Conservation (phyloP, 2,797 vertebrate species). For the Sus cebifrons region DNA sequence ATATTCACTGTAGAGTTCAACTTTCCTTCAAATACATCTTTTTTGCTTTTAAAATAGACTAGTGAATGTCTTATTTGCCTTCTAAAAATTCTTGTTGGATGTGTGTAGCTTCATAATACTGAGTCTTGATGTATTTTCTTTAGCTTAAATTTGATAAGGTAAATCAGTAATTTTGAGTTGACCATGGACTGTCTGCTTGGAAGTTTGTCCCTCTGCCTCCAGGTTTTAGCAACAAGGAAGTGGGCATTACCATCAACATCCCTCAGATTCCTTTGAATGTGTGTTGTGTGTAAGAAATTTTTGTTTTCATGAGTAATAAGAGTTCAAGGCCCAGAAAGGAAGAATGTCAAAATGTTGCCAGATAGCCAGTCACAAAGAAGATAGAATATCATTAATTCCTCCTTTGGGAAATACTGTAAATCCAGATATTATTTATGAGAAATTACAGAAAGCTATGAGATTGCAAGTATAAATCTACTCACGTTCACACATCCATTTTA, state of each 20-base stretch:
- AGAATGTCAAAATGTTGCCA: background rate
- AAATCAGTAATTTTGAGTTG: background rate
- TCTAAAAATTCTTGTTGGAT: background rate
- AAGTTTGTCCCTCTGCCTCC: background rate
- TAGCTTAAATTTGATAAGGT: background rate
- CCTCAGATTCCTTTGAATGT: background rate
- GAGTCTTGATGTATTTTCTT: background rate
- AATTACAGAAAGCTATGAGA: slow-evolving; percentile 60
- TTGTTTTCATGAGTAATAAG: background rate
- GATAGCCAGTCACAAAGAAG: background rate
- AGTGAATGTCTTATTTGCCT: background rate
- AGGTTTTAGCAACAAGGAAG: background rate
- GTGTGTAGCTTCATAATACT: background rate
- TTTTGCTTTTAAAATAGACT: background rate
- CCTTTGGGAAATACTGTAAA: background rate
- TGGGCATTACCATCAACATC: background rate
- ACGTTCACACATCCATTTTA: slow-evolving; percentile 70
- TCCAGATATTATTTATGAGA: slow-evolving; percentile 56
- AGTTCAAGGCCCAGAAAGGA: background rate
- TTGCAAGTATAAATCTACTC: slow-evolving; percentile 75
- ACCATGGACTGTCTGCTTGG: background rate
- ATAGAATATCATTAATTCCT: background rate
- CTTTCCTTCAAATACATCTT: background rate
- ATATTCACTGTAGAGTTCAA: background rate
- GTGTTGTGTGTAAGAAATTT: background rate